phyloP scores from a whole-genome alignment of 2,113 vertebrate genomes.

The Clinocottus analis region DNA sequence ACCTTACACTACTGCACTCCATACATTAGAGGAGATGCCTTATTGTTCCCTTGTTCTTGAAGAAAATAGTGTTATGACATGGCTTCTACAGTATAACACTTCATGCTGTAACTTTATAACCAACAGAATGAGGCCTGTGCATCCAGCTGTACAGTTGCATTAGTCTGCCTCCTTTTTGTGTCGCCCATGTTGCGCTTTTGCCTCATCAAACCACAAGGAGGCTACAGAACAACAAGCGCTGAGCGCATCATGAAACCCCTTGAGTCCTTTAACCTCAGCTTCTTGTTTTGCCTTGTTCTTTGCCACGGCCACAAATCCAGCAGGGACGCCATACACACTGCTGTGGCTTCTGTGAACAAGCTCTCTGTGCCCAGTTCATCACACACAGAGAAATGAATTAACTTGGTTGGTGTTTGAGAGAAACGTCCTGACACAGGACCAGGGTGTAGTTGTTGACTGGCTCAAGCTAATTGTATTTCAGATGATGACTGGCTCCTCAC shows the following conservation, averaged over 20 bases:
- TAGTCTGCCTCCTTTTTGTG: neutral
- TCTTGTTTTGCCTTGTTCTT: neutral
- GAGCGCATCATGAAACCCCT: neutral
- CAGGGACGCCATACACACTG: neutral
- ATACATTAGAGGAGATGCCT: neutral
- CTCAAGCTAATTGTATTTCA: slow-evolving; percentile 14
- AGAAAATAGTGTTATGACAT: neutral
- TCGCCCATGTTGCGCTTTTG: neutral
- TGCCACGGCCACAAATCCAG: slow-evolving; percentile 10
- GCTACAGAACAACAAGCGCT: slow-evolving; percentile 24
- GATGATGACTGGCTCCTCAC: slow-evolving; percentile 45
- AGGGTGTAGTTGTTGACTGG: slow-evolving; percentile 14
- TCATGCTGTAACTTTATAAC: neutral
- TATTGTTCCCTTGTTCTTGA: neutral
- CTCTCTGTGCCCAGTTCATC: slow-evolving; percentile 20
- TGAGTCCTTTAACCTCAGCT: neutral
- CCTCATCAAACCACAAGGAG: slow-evolving; percentile 64
- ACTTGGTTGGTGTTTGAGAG: neutral
- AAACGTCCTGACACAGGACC: slow-evolving; percentile 1
- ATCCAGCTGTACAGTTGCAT: neutral
- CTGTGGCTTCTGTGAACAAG: neutral
- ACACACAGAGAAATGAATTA: slow-evolving; percentile 34
- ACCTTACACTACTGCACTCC: no score
- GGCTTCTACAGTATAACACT: neutral
- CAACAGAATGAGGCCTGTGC: neutral